Evolutionary conservation across 2,888 invertebrate species (phyloP), one percentile per base, ranked within the genome.

Genomic region (Biston betularia): DNA sequence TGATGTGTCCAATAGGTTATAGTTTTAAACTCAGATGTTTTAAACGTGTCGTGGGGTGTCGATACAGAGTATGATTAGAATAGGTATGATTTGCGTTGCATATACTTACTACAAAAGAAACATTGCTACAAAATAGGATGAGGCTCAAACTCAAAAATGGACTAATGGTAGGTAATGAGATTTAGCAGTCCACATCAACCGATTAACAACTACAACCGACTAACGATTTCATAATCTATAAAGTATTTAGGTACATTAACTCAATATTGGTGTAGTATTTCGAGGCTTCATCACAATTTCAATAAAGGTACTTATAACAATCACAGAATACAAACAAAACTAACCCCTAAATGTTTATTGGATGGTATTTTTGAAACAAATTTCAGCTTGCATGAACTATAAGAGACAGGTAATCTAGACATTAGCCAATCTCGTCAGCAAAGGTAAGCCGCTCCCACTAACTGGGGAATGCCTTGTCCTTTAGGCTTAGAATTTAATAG

Each of bases 401-500:
- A 14, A 24, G 54, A 53, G 12, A 40, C 50, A 9, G 64, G 57
- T 58, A 56, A 48, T 73, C 77, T 77, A 77, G 79, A 78, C 79
- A 79, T 79, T 76, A 82, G 71, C 76, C 80, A 80, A 82, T 79
- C 82, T 80, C 80, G 77, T 78, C 78, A 77, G 79, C 70, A 80
- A 80, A 79, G 78, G 79, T 78, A 80, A 81, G 81, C 82, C 81
- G 80, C 83, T 85, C 80, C 83, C 78, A 78, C 69, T 74, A 71
- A 70, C 66, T 69, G 58, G 69, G 69, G 69, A 66, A 71, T 62
- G 68, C 70, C 76, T 71, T 78, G 77, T 78, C 74, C 73, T 79
- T 75, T 74, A 73, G 75, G 75, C 74, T 70, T 71, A 70, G 79
- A 74, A 85, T 85, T 84, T 83, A 24, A 86, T 83, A 74, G 76